Percentiles rank a stretch among this genome's conserved stretches.
Conservation (phyloP, 2,888 invertebrate genomes). For the Villa cingulata region DNA sequence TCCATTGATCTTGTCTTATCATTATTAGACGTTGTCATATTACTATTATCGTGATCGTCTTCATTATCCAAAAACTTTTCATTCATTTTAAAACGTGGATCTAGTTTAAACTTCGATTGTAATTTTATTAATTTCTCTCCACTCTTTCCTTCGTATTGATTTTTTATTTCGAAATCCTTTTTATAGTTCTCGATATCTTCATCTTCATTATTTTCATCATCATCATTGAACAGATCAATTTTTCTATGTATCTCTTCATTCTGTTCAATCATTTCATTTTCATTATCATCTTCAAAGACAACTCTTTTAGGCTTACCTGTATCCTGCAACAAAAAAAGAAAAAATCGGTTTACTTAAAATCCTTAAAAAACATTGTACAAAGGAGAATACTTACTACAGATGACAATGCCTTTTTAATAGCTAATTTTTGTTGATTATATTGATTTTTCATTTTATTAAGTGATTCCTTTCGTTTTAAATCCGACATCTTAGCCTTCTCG, state of each 20-base stretch:
- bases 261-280: constrained; percentile 15
- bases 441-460: constrained; percentile 48
- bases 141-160: constrained; percentile 44
- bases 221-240: constrained; percentile 30
- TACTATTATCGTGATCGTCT: constrained; percentile 11
- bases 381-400: constrained; percentile 49
- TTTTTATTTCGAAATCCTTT: constrained; percentile 46
- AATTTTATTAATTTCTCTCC: constrained; percentile 44
- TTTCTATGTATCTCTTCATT: constrained; percentile 15
- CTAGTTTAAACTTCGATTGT: constrained; percentile 58
- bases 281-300: constrained; percentile 46
- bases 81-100: constrained; percentile 63
- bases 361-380: too few relatives aligned
- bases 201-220: constrained; percentile 33
- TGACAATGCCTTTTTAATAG: constrained; percentile 50
- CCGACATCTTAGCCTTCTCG: constrained; percentile 36
- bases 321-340: constrained; percentile 35
- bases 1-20: neutral
- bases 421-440: constrained; percentile 48
- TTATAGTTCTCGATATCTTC: constrained; percentile 42
- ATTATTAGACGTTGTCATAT: constrained; percentile 10
- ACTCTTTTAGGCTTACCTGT: constrained; percentile 45
- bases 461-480: constrained; percentile 53
- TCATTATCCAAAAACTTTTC: constrained; percentile 53
- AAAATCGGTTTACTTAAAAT: neutral